Conservation (phyloP, 2,888 invertebrate genomes). For the Hypselothyrea guttata region DNA sequence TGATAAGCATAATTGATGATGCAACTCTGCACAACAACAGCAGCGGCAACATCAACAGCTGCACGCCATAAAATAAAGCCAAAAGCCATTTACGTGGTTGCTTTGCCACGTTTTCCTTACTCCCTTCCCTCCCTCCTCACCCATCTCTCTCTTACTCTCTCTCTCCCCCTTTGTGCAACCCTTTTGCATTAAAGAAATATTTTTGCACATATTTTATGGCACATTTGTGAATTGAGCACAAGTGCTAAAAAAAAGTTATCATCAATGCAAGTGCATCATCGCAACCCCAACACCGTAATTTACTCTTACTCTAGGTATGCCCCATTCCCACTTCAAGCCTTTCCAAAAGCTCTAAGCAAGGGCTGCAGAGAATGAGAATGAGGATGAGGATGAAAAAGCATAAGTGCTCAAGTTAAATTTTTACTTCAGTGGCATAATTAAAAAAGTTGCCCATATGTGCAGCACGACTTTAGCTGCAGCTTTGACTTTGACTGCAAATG, state of each 20-base stretch:
- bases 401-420: slow-evolving; percentile 49
- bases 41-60: slow-evolving; percentile 23
- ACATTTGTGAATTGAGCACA: slow-evolving; percentile 75
- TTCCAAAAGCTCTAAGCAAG: slow-evolving; percentile 43
- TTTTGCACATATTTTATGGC: slow-evolving; percentile 74
- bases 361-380: no score
- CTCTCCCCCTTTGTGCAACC: slow-evolving; percentile 3
- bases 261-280: slow-evolving; percentile 66
- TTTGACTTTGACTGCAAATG: slow-evolving; percentile 29
- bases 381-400: slow-evolving; percentile 18
- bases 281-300: slow-evolving; percentile 44
- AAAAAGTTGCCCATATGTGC: slow-evolving; percentile 49
- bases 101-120: slow-evolving; percentile 1
- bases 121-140: no score
- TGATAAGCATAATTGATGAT: slow-evolving; percentile 76
- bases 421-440: slow-evolving; percentile 59
- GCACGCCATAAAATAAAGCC: slow-evolving; percentile 67
- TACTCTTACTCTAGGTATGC: slow-evolving; percentile 33
- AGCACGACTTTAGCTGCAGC: slow-evolving; percentile 25
- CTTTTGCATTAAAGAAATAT: slow-evolving; percentile 51
- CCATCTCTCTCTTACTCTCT: neutral
- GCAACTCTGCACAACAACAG: slow-evolving; percentile 60
- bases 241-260: slow-evolving; percentile 70
- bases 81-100: slow-evolving; percentile 67
- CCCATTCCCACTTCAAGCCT: slow-evolving; percentile 20